Evolutionary conservation across 2,113 vertebrate species (phyloP), one percentile per base, ranked within the genome.

Genomic region (Pleuronectes platessa): DNA sequence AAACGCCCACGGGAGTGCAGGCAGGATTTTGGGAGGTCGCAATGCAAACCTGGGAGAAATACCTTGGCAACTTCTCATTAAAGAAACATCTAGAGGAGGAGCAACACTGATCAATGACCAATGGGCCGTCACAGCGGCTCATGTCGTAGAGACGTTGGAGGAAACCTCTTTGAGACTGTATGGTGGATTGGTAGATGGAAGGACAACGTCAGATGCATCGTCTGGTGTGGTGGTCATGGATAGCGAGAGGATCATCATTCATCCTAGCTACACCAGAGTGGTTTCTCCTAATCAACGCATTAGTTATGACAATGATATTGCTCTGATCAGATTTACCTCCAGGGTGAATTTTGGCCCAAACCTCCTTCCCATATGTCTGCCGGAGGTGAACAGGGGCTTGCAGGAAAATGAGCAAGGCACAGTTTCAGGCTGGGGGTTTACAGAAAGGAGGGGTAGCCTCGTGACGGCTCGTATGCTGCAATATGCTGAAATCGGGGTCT

Each of bases 81-180:
- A 1, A 1, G 0, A 1, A 13, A 86, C 72, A 0, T 79, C 58
- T 0, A 92, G 91, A 40, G 96, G 94, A 0, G 97, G 95, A 0
- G 97, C 96, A 0, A 94, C 96, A 0, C 91, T 99, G 45, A 95
- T 99, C 72, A 93, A 90, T 0, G 96, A 98, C 68, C 95, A 87
- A 14, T 99, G 97, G 97, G 95, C 97, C 61, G 85, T 99, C 60
- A 99, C 98, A 0, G 96, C 97, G 0, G 98, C 97, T 47, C 96
- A 97, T 53, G 95, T 95, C 11, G 85, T 98, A 26, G 61, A 90
- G 1, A 76, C 67, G 13, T 42, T 81, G n/a, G 18, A 31, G 0
- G 0, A 37, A 0, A 37, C 1, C 0, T 0, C n/a, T n/a, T 0
- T 78, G 5, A 0, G 0, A 0, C 1, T 88, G 31, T 84, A 3